These are phyloP conservation scores for Andrena minutula DNA, from an alignment of 2,888 invertebrate species.

Conservation along the genomic window DNA sequence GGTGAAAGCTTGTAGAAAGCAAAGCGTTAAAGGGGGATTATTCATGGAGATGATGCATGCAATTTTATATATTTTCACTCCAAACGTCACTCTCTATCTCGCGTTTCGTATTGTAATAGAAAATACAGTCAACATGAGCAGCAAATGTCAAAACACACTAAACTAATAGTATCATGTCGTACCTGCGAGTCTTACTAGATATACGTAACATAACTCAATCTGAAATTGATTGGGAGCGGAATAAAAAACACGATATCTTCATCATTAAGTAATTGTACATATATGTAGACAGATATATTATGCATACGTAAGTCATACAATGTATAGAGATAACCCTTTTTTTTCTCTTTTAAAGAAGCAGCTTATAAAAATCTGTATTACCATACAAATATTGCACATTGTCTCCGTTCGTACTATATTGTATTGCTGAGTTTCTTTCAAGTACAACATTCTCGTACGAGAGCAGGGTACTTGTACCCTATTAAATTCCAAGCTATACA, in stretches of 20 bases:
- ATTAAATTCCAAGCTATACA: conserved; percentile 41
- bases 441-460: conserved; percentile 65
- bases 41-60: conserved; percentile 45
- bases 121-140: conserved; percentile 49
- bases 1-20: background rate
- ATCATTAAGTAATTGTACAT: conserved; percentile 63
- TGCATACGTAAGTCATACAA: conserved; percentile 74
- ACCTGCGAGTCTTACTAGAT: conserved; percentile 63
- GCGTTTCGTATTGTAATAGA: conserved; percentile 37
- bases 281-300: conserved; percentile 70
- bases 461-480: conserved; percentile 68
- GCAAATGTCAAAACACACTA: conserved; percentile 45
- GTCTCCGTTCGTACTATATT: conserved; percentile 60
- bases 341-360: conserved; percentile 65
- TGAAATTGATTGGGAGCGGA: conserved; percentile 68
- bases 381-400: conserved; percentile 81
- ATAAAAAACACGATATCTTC: conserved; percentile 64
- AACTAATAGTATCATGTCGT: conserved; percentile 61
- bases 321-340: conserved; percentile 74
- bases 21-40: conserved; percentile 21
- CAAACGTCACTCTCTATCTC: conserved; percentile 38
- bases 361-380: conserved; percentile 71
- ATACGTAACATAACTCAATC: conserved; percentile 57
- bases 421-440: conserved; percentile 49
- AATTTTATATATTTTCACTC: conserved; percentile 69